phyloP scores from a whole-genome alignment of 2,797 vertebrate genomes.

The Nyctibius grandis region DNA sequence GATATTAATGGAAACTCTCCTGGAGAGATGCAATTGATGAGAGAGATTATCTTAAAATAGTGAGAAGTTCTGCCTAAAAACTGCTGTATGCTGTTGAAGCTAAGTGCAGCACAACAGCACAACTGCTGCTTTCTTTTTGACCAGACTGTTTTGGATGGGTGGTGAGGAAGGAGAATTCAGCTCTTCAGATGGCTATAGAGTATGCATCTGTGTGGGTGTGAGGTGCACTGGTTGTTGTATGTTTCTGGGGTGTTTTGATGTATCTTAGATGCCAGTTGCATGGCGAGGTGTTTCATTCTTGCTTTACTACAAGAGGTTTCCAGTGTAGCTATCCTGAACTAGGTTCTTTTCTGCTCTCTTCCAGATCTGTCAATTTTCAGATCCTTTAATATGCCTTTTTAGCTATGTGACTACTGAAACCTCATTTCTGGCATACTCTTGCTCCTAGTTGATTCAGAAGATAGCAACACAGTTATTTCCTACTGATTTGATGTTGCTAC shows the following conservation, averaged over 20 bases:
- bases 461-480: fast-evolving
- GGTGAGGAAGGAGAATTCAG: neutral
- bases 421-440: neutral
- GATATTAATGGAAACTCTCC: neutral
- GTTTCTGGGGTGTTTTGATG: neutral
- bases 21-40: neutral
- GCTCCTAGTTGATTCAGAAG: neutral
- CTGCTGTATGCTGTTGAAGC: too few relatives aligned
- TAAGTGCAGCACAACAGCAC: neutral
- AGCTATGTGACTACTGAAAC: neutral
- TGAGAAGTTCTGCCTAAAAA: neutral
- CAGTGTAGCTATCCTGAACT: neutral
- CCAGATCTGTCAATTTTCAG: neutral
- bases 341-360: neutral
- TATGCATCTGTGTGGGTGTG: neutral
- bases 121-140: neutral
- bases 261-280: neutral
- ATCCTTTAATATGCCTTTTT: neutral
- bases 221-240: neutral
- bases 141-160: neutral
- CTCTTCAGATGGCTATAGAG: neutral
- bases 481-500: neutral
- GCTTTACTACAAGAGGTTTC: neutral
- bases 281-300: neutral
- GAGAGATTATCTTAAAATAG: neutral